Evolutionary conservation across 2,888 invertebrate genomes (phyloP).

Genomic region (Paralinhomoeus sp.): DNA sequence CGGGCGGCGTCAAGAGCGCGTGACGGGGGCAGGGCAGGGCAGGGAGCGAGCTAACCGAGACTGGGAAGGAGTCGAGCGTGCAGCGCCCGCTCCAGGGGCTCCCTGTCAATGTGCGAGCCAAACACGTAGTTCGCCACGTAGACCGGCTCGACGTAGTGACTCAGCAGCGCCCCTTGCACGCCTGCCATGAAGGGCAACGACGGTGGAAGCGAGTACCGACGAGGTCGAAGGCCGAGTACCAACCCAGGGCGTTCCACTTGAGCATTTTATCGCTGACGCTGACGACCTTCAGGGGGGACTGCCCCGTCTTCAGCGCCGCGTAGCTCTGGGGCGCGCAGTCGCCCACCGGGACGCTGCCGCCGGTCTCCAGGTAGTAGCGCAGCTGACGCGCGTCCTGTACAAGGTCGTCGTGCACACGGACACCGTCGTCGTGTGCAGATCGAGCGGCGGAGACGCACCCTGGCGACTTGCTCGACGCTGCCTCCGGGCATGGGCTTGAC

Average conservation of each 20-base stretch:
- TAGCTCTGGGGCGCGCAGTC: conserved; percentile 22
- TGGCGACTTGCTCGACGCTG: neutral
- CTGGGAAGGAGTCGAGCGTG: neutral
- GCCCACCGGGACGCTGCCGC: neutral
- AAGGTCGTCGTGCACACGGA: too few relatives aligned
- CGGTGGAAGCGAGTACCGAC: too few relatives aligned
- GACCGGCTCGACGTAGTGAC: conserved; percentile 43
- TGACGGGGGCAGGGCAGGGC: too few relatives aligned
- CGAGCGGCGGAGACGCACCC: too few relatives aligned
- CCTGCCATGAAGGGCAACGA: neutral
- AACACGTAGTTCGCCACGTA: conserved; percentile 17
- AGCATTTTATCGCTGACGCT: conserved; percentile 30
- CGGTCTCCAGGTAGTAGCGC: neutral
- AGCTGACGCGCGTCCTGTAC: neutral
- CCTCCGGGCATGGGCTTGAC: conserved; percentile 30
- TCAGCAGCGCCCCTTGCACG: conserved; percentile 27
- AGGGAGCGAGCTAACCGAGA: neutral
- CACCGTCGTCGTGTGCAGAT: too few relatives aligned
- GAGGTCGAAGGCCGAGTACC: too few relatives aligned
- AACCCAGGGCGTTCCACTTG: conserved; percentile 28
- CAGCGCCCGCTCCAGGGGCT: neutral
- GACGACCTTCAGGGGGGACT: conserved; percentile 27
- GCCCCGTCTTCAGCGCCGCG: conserved; percentile 28
- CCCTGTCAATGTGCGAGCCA: neutral
- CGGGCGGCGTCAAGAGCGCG: too few relatives aligned